Base-by-base conservation (phyloP, 2,888 invertebrate genomes). In the Pyrocoelia pectoralis region DNA sequence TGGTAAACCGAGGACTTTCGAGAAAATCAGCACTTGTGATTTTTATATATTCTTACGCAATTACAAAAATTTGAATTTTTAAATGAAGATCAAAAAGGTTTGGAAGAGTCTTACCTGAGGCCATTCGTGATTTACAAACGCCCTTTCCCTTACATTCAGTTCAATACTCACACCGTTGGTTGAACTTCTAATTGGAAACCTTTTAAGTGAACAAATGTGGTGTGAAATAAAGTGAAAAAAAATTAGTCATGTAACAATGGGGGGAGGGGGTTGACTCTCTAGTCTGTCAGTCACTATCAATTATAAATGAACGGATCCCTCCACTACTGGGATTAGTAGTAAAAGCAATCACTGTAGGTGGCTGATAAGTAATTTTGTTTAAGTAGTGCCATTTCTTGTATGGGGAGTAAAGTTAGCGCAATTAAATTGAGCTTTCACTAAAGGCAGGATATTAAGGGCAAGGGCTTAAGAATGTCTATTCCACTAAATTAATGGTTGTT, bases 281-380 rank as follows among this genome's bases (percentile, higher is more conserved):
- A 18, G 1, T 17, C 17, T 46, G 17, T 17, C 46, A 46, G 10
- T 46, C 17, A 13, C 15, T 43, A 46, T 46, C 17, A 18, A 46
- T 46, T 46, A 18, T 10, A 46, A 46, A 18, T 9, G 17, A 17
- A 46, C 10, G 41, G 41, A 13, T 19, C n/a, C n/a, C n/a, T n/a
- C 29, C 50, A 19, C 50, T 13, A 28, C 13, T 50, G 54, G 51
- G 61, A 68, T 66, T 67, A 67, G 53, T 29, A 19, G 50, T 68
- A 66, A 68, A 67, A 66, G 66, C 57, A 66, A 68, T 66, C 68
- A 60, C 68, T 56, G 68, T 68, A 65, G 68, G 68, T 68, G 62
- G 59, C 68, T 58, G 66, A 68, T 61, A 66, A 68, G 68, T 64
- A 66, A 68, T 64, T 64, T 60, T 57, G 51, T 68, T 66, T 64